phyloP scores from a whole-genome alignment of 2,888 invertebrate species.

The Uropetala carovei region DNA sequence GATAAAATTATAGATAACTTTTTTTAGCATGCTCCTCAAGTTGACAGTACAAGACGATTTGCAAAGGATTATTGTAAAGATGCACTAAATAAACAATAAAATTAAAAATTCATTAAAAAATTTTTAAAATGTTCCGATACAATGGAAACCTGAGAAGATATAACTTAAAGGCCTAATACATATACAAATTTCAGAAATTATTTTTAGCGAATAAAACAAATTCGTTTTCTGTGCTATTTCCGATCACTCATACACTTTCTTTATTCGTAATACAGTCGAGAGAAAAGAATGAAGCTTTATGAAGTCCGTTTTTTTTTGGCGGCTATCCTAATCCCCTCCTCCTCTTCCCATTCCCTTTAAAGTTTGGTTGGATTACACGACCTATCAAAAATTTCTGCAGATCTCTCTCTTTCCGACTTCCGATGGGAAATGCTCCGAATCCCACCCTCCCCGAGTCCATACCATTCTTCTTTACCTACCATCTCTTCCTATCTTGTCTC shows the following conservation, averaged over 20 bases:
- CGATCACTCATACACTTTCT: no score
- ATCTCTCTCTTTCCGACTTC: conserved; percentile 26
- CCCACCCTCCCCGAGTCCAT: neutral
- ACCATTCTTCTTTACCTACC: conserved; percentile 4
- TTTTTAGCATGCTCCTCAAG: neutral
- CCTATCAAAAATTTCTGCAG: neutral
- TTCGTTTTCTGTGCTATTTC: no score
- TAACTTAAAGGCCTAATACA: no score
- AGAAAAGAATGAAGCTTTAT: neutral
- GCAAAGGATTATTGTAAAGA: no score
- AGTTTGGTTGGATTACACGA: neutral
- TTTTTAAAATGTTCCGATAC: no score
- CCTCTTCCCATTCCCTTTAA: neutral
- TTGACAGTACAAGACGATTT: neutral
- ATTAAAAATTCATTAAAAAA: no score
- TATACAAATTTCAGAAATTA: no score
- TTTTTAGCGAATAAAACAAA: no score
- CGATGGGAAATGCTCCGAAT: neutral
- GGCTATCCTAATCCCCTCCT: neutral
- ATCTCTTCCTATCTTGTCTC: conserved; percentile 20
- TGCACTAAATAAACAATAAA: no score
- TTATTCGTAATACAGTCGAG: neutral
- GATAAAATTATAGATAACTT: neutral
- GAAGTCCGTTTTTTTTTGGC: neutral
- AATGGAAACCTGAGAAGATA: no score